phyloP scores from a whole-genome alignment of 2,113 vertebrate genomes.

The Cervus canadensis region DNA sequence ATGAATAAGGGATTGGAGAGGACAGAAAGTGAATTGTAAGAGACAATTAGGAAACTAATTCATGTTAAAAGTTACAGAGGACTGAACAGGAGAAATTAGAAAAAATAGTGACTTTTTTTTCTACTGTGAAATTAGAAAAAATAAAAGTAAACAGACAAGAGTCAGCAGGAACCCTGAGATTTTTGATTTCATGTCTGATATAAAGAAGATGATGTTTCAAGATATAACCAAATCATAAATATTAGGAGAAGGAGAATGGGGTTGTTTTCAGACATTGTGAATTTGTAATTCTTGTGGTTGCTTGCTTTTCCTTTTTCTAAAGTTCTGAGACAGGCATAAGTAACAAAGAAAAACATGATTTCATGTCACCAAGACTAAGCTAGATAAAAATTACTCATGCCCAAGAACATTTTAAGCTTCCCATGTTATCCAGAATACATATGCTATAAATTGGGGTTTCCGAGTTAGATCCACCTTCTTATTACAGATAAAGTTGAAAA shows the following conservation, averaged over 20 bases:
- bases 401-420: constrained; percentile 23
- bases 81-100: background rate
- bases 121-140: background rate
- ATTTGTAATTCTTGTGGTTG: background rate
- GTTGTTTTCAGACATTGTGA: background rate
- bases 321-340: constrained; percentile 14
- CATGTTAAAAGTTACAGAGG: background rate
- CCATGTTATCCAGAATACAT: background rate
- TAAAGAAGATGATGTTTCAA: background rate
- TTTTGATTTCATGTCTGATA: background rate
- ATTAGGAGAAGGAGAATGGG: background rate
- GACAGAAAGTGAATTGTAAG: background rate
- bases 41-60: background rate
- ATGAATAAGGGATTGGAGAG: background rate
- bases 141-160: background rate
- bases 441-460: background rate
- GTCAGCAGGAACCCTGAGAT: background rate
- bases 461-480: constrained; percentile 36
- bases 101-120: background rate
- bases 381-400: background rate
- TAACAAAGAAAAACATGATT: background rate
- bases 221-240: background rate
- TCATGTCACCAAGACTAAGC: constrained; percentile 10
- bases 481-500: constrained; percentile 27
- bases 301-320: background rate